phyloP scores from a whole-genome alignment of 2,113 vertebrate species.

The Struthio camelus region DNA sequence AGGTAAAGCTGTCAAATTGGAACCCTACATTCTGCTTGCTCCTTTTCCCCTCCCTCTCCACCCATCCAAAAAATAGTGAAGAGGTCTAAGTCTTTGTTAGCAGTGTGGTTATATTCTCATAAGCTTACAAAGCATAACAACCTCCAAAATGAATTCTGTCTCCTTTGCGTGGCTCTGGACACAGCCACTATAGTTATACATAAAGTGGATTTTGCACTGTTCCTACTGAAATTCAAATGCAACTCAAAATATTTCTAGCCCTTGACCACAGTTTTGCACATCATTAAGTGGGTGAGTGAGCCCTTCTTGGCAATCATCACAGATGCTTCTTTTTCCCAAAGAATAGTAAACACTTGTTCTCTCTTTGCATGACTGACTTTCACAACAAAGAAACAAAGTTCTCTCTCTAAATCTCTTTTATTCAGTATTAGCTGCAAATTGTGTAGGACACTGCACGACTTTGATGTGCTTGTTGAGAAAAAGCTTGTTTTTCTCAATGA shows the following conservation, averaged over 20 bases:
- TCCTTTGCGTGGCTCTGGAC: background rate
- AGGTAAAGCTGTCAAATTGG: background rate
- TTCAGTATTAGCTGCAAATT: background rate
- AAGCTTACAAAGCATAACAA: background rate
- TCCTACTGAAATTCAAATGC: background rate
- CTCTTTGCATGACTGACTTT: constrained; percentile 19
- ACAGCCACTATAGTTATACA: background rate
- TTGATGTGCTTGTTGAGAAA: background rate
- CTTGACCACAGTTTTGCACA: background rate
- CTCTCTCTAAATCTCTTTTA: background rate
- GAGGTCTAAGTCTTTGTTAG: background rate
- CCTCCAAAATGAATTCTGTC: background rate
- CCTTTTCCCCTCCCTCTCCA: background rate
- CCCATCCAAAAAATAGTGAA: background rate
- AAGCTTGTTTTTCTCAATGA: background rate
- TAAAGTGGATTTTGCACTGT: background rate
- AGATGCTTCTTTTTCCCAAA: constrained; percentile 18
- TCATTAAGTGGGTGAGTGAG: background rate
- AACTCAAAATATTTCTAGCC: constrained; percentile 3
- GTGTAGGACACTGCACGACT: background rate
- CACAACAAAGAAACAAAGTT: constrained; percentile 6
- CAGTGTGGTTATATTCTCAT: background rate
- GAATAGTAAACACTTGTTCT: constrained; percentile 52
- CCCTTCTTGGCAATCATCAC: constrained; percentile 27
- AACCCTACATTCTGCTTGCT: background rate